Conservation (phyloP, 2,113 vertebrate species). For the Zosterops lateralis region DNA sequence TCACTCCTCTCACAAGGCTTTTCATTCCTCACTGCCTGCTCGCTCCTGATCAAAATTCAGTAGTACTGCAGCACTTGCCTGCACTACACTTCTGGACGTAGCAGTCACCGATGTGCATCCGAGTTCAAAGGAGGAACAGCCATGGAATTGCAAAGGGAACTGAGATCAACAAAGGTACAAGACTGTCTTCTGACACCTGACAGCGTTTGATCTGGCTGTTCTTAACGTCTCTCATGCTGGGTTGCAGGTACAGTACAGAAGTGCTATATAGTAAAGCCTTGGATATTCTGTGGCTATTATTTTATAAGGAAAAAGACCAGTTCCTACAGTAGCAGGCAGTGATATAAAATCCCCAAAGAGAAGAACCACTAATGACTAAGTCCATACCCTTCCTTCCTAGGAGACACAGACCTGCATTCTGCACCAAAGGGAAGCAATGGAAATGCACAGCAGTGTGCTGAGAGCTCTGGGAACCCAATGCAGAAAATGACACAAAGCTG, state of each 20-base stretch:
- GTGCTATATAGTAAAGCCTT: neutral
- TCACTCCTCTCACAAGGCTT: neutral
- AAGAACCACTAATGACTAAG: neutral
- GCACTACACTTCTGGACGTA: neutral
- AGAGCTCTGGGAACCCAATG: neutral
- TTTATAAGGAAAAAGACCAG: neutral
- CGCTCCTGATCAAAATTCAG: conserved; percentile 29
- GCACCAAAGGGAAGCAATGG: neutral
- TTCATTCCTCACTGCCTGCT: neutral
- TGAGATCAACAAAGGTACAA: neutral
- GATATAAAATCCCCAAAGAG: neutral
- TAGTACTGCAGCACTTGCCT: neutral
- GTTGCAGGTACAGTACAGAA: neutral
- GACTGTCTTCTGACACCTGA: neutral
- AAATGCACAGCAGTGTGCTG: neutral
- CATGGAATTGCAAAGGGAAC: neutral
- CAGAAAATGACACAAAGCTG: neutral
- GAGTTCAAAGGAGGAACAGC: neutral
- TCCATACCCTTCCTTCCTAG: neutral
- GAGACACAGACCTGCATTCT: neutral
- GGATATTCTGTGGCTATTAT: neutral
- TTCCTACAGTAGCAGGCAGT: neutral
- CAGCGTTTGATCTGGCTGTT: neutral
- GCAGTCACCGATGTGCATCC: neutral
- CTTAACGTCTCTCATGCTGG: neutral